Percentiles rank a stretch among this genome's conserved stretches.
Evolutionary conservation across 2,113 vertebrate species (phyloP).

Genomic region (Saccopteryx leptura): DNA sequence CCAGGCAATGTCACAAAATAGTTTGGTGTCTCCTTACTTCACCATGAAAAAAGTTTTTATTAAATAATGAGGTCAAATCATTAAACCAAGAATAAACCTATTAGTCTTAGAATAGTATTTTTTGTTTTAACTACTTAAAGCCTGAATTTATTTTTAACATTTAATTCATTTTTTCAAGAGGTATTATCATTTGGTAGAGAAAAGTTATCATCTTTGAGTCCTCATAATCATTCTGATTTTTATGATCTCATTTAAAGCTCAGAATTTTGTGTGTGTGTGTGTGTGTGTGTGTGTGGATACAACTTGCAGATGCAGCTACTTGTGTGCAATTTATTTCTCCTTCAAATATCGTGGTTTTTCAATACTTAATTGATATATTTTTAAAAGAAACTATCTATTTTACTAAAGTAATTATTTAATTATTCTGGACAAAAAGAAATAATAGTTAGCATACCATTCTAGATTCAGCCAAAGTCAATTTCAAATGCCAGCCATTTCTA

Average conservation of each 20-base stretch:
- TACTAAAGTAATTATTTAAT: conserved; percentile 32
- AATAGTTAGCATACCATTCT: background rate
- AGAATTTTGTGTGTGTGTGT: background rate
- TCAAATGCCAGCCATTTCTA: background rate
- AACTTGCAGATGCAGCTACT: background rate
- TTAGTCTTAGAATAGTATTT: background rate
- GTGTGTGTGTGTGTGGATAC: background rate
- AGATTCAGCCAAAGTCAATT: conserved; percentile 40
- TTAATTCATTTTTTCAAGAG: background rate
- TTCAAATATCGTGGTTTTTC: background rate
- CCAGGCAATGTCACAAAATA: background rate
- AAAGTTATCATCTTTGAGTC: background rate
- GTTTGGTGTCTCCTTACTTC: background rate
- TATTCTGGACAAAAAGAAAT: conserved; percentile 30
- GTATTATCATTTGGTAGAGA: background rate
- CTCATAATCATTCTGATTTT: background rate
- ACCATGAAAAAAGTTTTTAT: background rate
- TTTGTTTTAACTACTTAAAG: conserved; percentile 6
- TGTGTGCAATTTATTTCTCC: background rate
- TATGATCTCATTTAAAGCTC: background rate
- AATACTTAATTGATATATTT: background rate
- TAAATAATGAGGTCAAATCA: background rate
- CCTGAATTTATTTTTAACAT: background rate
- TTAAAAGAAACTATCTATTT: background rate
- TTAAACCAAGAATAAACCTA: background rate